These are phyloP conservation scores for Macrosteles quadrilineatus DNA, from an alignment of 1,140 invertebrate genomes.

Conservation along the genomic window DNA sequence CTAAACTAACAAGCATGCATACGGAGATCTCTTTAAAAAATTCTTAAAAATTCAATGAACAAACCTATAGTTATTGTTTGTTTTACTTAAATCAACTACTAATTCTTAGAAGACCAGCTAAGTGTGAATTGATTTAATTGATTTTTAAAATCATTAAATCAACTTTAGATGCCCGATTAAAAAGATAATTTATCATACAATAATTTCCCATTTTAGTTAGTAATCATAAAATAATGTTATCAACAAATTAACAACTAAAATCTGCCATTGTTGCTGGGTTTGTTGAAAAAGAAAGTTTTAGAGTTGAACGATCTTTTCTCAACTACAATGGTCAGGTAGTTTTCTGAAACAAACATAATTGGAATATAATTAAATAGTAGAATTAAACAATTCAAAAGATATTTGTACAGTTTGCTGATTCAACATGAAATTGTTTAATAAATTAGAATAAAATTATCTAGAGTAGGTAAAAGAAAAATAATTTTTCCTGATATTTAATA, in stretches of 20 bases:
- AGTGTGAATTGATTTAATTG: not conserved
- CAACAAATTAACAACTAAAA: constrained; percentile 14
- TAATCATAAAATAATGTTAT: not conserved
- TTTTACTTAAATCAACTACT: not conserved
- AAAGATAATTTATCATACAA: too few relatives aligned
- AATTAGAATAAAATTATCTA: too few relatives aligned
- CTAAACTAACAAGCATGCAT: not conserved
- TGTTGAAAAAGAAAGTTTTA: constrained; percentile 4
- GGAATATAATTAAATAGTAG: too few relatives aligned
- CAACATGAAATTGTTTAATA: too few relatives aligned
- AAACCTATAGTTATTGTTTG: not conserved
- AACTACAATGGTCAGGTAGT: constrained; percentile 9
- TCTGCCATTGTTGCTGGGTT: constrained; percentile 10
- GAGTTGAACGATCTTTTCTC: constrained; percentile 11
- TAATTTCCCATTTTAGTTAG: not conserved
- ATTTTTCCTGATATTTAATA: too few relatives aligned
- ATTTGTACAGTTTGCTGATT: too few relatives aligned
- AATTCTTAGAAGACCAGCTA: not conserved
- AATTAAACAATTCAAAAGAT: too few relatives aligned
- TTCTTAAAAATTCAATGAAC: not conserved
- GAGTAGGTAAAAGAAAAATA: too few relatives aligned
- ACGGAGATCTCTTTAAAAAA: not conserved
- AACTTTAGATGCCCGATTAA: too few relatives aligned
- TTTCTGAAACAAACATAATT: not conserved
- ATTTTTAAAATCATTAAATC: too few relatives aligned